phyloP scores from a whole-genome alignment of 2,113 vertebrate genomes.

The Aegotheles bennettii region DNA sequence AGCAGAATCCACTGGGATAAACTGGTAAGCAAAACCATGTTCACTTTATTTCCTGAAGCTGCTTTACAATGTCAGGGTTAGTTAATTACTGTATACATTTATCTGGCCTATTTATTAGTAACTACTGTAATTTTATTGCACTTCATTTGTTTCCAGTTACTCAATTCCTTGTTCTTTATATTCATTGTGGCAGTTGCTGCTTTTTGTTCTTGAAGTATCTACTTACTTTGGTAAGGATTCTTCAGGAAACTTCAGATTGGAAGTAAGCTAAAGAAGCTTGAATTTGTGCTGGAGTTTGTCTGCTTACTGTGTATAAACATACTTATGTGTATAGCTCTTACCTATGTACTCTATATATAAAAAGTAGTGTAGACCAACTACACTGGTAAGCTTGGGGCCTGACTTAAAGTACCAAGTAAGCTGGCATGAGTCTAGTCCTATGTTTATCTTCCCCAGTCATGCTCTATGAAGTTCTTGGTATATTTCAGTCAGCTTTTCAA shows the following conservation, averaged over 20 bases:
- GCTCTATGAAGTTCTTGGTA: not conserved
- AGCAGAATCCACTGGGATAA: not conserved
- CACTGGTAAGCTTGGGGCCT: not conserved
- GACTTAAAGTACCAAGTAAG: not conserved
- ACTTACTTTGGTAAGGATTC: not conserved
- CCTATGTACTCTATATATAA: not conserved
- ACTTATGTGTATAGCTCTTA: not conserved
- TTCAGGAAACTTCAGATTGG: not conserved
- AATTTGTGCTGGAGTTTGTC: not conserved
- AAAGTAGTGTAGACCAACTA: not conserved
- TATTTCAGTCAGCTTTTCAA: not conserved
- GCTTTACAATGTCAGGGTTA: not conserved
- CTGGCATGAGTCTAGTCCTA: not conserved
- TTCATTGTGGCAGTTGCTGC: not conserved
- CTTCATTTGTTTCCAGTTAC: not conserved
- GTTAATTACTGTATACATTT: not conserved
- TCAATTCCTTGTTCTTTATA: not conserved
- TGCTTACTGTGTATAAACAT: not conserved
- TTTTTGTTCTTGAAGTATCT: not conserved
- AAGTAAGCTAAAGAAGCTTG: not conserved
- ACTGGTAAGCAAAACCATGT: not conserved
- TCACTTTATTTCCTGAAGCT: not conserved
- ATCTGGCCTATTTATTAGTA: not conserved
- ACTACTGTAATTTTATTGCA: not conserved
- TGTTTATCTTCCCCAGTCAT: not conserved